Evolutionary conservation across 2,797 vertebrate species (phyloP).

Genomic region (Capromys pilorides): DNA sequence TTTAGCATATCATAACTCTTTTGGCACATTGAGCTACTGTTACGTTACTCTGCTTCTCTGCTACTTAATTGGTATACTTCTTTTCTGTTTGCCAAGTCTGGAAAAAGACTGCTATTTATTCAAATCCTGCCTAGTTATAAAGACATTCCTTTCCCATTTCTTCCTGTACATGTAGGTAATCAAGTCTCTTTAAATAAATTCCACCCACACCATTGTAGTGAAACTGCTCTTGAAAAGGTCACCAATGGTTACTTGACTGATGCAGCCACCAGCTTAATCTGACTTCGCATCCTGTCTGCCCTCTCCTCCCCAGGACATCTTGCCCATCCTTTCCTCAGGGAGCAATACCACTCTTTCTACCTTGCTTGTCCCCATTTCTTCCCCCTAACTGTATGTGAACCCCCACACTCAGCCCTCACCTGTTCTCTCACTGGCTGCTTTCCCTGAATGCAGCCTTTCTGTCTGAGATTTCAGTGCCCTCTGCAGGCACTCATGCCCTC

Average conservation of each 20-base stretch:
- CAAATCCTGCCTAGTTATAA: slow-evolving; percentile 54
- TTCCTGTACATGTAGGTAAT: slow-evolving; percentile 53
- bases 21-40: background rate
- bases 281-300: background rate
- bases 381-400: background rate
- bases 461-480: background rate
- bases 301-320: background rate
- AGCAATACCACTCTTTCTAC: background rate
- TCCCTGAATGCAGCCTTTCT: background rate
- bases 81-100: slow-evolving; percentile 37
- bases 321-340: background rate
- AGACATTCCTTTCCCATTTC: slow-evolving; percentile 56
- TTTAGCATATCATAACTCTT: background rate
- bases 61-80: background rate
- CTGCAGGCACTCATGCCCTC: background rate
- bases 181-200: slow-evolving; percentile 64
- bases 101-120: slow-evolving; percentile 53
- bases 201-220: background rate
- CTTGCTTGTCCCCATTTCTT: background rate
- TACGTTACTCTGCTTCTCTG: slow-evolving; percentile 28
- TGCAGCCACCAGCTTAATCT: background rate
- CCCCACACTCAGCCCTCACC: background rate
- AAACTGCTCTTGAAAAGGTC: slow-evolving; percentile 70
- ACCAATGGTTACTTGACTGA: slow-evolving; percentile 43
- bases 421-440: background rate